Percentiles rank a stretch among this genome's conserved stretches.
These are phyloP conservation scores for Palythoa heliodiscus DNA, from an alignment of 92 coral and sea anemone species.

Conservation along the genomic window DNA sequence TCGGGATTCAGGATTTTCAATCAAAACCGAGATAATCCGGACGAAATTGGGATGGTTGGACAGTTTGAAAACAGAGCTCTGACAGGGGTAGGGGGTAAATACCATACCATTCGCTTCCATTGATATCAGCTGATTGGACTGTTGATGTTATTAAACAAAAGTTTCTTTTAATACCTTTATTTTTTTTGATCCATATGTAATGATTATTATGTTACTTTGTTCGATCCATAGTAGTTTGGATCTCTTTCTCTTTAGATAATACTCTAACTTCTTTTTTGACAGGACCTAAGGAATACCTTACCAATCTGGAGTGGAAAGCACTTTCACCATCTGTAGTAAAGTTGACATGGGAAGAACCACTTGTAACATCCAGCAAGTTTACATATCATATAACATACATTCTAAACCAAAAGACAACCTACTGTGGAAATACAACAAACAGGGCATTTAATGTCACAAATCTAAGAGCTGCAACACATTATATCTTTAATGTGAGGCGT, in stretches of 20 bases:
- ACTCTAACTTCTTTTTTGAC: not conserved
- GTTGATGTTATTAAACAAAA: too few relatives aligned
- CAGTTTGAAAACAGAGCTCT: too few relatives aligned
- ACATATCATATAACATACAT: conserved; percentile 4
- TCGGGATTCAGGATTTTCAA: too few relatives aligned
- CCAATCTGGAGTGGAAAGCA: conserved; percentile 37
- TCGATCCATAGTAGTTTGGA: too few relatives aligned
- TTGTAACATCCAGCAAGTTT: conserved; percentile 29
- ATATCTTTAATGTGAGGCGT: conserved; percentile 73
- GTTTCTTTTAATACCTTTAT: too few relatives aligned
- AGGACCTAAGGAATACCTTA: conserved; percentile 41
- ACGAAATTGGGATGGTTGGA: too few relatives aligned
- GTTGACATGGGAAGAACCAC: conserved; percentile 68
- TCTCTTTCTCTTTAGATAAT: not conserved
- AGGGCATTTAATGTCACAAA: conserved; percentile 54
- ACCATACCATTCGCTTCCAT: too few relatives aligned
- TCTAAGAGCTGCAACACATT: conserved; percentile 73
- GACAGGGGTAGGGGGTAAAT: too few relatives aligned
- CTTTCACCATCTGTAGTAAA: conserved; percentile 53
- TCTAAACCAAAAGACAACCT: conserved; percentile 50
- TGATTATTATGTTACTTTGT: too few relatives aligned
- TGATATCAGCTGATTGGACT: too few relatives aligned
- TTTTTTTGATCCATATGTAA: too few relatives aligned
- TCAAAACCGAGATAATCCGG: too few relatives aligned
- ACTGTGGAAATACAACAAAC: conserved; percentile 81